These are phyloP conservation scores for Benitochromis conjunctus DNA, from an alignment of 2,113 vertebrate species.

Conservation along the genomic window DNA sequence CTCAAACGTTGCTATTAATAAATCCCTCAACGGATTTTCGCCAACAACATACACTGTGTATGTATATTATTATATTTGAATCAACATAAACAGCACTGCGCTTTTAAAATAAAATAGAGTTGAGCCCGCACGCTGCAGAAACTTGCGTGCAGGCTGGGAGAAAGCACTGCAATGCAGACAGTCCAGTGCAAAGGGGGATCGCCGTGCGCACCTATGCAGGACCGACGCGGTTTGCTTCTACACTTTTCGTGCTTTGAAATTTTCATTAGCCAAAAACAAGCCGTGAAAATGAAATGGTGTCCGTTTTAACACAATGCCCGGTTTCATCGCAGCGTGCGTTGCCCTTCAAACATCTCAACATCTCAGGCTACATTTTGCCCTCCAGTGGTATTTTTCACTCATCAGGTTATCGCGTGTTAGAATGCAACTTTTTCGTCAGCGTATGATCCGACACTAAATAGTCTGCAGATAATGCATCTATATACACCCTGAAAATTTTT, in stretches of 20 bases:
- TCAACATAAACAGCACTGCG: not conserved
- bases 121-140: slow-evolving; percentile 54
- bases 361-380: slow-evolving; percentile 11
- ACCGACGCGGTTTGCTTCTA: not conserved
- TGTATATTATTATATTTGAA: not conserved
- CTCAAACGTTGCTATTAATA: not conserved
- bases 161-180: slow-evolving; percentile 81
- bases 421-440: slow-evolving; percentile 28
- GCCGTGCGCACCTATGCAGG: slow-evolving; percentile 50
- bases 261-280: not conserved
- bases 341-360: slow-evolving; percentile 57
- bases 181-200: slow-evolving; percentile 30
- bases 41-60: not conserved
- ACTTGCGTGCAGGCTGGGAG: slow-evolving; percentile 65
- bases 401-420: not conserved
- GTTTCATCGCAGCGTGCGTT: not conserved
- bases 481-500: not conserved
- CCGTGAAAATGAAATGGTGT: not conserved
- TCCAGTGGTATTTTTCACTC: slow-evolving; percentile 24
- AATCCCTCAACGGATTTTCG: not conserved
- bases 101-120: slow-evolving; percentile 4
- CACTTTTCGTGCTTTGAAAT: slow-evolving; percentile 7
- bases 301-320: not conserved
- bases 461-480: not conserved
- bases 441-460: not conserved